Evolutionary conservation across 2,797 vertebrate species (phyloP).

Genomic region (Carapus acus): DNA sequence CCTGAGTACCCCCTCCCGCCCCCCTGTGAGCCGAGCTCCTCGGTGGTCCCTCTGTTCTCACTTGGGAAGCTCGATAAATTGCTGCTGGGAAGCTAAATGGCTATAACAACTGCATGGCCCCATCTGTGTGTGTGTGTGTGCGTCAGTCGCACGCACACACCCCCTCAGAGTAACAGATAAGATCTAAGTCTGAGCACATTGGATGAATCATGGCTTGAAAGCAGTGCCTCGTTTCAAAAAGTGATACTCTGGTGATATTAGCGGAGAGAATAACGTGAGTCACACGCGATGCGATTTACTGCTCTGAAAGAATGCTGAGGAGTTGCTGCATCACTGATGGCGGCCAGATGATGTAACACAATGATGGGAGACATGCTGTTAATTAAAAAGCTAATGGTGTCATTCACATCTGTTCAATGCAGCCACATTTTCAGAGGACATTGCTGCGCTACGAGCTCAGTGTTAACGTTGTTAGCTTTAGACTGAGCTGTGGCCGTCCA

Average conservation of each 20-base stretch:
- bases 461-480: constrained; percentile 6
- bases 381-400: too few relatives aligned
- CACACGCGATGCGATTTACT: too few relatives aligned
- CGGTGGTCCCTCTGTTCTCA: constrained; percentile 71
- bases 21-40: constrained; percentile 57
- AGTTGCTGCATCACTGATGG: too few relatives aligned
- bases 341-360: too few relatives aligned
- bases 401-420: too few relatives aligned
- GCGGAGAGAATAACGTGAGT: constrained; percentile 10
- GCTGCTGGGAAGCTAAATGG: constrained; percentile 56
- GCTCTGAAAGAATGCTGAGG: too few relatives aligned
- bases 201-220: constrained; percentile 18
- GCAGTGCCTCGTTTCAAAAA: constrained; percentile 1
- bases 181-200: constrained; percentile 11
- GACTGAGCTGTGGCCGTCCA: constrained; percentile 16
- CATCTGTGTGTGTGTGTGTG: constrained; percentile 17
- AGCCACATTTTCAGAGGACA: too few relatives aligned
- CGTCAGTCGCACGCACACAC: too few relatives aligned
- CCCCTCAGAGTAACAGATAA: constrained; percentile 36
- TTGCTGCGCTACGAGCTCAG: constrained; percentile 22
- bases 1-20: constrained; percentile 58
- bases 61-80: constrained; percentile 65
- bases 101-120: constrained; percentile 54
- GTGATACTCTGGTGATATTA: neutral
- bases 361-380: too few relatives aligned